Conservation (phyloP, 2,888 invertebrate species). For the Troglohyphantes excavatus region DNA sequence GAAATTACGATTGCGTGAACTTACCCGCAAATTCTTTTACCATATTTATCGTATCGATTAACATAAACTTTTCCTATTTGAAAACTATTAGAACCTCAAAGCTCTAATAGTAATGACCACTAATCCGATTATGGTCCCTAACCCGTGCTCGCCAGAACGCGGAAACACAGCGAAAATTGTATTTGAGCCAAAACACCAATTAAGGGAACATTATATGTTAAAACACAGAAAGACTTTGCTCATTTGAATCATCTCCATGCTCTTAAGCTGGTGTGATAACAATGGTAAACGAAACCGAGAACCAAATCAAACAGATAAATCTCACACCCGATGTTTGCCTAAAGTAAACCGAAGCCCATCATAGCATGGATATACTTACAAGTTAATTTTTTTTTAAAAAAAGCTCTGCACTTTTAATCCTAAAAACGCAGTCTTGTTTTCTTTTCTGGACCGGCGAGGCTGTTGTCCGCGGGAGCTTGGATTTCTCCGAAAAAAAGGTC, state of each 20-base stretch:
- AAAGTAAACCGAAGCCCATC: slow-evolving; percentile 40
- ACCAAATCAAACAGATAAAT: slow-evolving; percentile 44
- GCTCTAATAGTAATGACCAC: background rate
- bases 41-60: background rate
- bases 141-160: background rate
- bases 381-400: background rate
- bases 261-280: slow-evolving; percentile 41
- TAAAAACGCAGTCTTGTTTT: slow-evolving; percentile 25
- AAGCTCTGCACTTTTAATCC: slow-evolving; percentile 43
- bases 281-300: slow-evolving; percentile 34
- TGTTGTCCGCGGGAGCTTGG: slow-evolving; percentile 35
- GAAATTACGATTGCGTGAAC: no score
- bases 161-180: background rate
- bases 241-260: slow-evolving; percentile 32
- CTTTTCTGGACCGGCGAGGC: slow-evolving; percentile 10
- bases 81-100: background rate
- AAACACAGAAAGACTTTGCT: background rate
- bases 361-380: background rate
- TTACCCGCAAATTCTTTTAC: no score
- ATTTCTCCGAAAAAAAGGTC: slow-evolving; percentile 54
- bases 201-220: background rate
- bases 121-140: background rate
- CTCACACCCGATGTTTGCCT: slow-evolving; percentile 56
- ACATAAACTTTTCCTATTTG: background rate
- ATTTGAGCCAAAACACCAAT: background rate